Conservation (phyloP, 2,113 vertebrate species). For the Nothobranchius kuhntae region DNA sequence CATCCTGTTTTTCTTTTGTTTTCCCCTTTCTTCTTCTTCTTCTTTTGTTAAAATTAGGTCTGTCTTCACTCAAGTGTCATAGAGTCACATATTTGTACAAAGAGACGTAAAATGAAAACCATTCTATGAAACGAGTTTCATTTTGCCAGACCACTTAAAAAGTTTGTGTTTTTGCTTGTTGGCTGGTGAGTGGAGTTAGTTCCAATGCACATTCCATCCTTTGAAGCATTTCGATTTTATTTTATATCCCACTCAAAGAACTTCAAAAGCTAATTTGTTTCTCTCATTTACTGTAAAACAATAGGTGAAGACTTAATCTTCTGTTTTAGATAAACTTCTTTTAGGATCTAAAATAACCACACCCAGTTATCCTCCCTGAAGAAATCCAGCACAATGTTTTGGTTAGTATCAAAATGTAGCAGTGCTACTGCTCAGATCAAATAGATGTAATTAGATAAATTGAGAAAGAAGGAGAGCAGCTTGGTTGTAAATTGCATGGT, state of each 20-base stretch:
- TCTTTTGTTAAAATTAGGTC: conserved; percentile 31
- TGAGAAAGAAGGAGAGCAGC: conserved; percentile 69
- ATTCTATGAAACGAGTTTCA: conserved; percentile 12
- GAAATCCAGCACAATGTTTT: conserved; percentile 34
- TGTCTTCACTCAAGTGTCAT: conserved; percentile 39
- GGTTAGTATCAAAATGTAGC: conserved; percentile 62
- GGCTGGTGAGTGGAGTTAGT: conserved; percentile 18
- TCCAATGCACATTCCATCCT: conserved; percentile 23
- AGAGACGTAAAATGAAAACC: conserved; percentile 7
- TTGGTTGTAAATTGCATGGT: conserved; percentile 74
- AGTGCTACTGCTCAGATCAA: conserved; percentile 53
- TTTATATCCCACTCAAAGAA: conserved; percentile 43
- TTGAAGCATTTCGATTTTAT: conserved; percentile 27
- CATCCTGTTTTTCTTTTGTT: background rate
- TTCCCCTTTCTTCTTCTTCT: conserved; percentile 11
- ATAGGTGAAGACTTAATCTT: conserved; percentile 18
- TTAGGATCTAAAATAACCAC: background rate
- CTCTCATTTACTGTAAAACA: conserved; percentile 16
- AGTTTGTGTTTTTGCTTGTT: conserved; percentile 10
- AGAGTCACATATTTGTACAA: conserved; percentile 21
- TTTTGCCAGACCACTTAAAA: background rate
- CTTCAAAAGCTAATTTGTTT: conserved; percentile 39
- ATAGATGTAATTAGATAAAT: conserved; percentile 77
- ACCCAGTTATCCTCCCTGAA: conserved; percentile 37
- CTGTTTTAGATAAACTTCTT: conserved; percentile 43